Conservation (phyloP, 2,888 invertebrate species). For the Cantharis rustica region DNA sequence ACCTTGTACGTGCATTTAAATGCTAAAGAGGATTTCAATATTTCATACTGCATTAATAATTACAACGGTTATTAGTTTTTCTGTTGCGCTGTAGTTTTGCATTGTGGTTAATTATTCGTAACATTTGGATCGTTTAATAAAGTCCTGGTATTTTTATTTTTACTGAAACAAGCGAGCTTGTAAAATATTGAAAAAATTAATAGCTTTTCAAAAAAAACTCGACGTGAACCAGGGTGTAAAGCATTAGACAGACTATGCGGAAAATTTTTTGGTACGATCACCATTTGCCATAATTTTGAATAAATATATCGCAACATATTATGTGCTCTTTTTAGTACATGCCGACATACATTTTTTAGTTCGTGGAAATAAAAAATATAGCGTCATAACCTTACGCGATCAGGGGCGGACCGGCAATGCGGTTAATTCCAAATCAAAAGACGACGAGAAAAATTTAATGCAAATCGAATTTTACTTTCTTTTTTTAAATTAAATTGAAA, state of each 20-base stretch:
- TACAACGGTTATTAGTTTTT: background rate
- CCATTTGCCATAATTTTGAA: background rate
- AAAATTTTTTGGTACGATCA: background rate
- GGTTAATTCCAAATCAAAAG: too few species aligned
- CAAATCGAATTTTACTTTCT: too few species aligned
- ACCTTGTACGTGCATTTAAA: background rate
- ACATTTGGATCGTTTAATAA: constrained; percentile 7
- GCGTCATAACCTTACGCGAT: too few species aligned
- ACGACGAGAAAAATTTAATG: too few species aligned
- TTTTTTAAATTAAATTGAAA: too few species aligned
- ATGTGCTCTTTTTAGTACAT: too few species aligned
- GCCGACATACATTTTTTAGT: too few species aligned
- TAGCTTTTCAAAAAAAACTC: background rate
- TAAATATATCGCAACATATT: background rate
- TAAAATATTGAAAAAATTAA: background rate
- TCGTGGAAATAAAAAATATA: too few species aligned
- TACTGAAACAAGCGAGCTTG: background rate
- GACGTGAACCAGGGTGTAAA: background rate
- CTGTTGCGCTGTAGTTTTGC: constrained; percentile 11
- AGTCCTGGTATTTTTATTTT: background rate
- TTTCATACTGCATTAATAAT: background rate
- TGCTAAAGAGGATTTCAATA: background rate
- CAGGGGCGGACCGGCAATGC: too few species aligned
- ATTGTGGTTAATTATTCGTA: constrained; percentile 25
- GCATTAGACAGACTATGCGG: background rate